Evolutionary conservation across 2,888 invertebrate species (phyloP).

Genomic region (Tiphia femorata): DNA sequence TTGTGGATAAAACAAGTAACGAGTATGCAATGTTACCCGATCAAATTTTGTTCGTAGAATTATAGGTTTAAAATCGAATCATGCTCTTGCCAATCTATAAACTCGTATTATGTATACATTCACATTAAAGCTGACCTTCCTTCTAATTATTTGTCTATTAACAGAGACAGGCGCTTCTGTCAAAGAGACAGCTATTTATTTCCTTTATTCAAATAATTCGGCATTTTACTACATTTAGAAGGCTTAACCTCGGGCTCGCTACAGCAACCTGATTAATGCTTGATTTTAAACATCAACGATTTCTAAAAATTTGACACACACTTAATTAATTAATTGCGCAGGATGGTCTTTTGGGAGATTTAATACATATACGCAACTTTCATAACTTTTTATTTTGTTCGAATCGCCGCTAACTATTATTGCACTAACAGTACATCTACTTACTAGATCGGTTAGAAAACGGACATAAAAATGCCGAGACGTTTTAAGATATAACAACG

Average conservation of each 20-base stretch:
- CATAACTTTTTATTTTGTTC: slow-evolving; percentile 39
- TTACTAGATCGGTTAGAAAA: slow-evolving; percentile 8
- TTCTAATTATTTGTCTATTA: slow-evolving; percentile 49
- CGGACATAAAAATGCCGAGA: not conserved
- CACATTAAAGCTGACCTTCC: slow-evolving; percentile 36
- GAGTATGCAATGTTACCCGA: no score
- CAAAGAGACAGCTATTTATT: slow-evolving; percentile 38
- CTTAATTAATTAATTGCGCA: slow-evolving; percentile 24
- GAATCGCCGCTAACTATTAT: slow-evolving; percentile 47
- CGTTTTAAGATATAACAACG: no score
- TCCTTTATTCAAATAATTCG: slow-evolving; percentile 42
- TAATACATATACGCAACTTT: slow-evolving; percentile 41
- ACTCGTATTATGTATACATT: slow-evolving; percentile 29
- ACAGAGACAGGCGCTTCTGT: slow-evolving; percentile 46
- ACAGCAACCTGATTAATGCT: slow-evolving; percentile 49
- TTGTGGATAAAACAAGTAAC: no score
- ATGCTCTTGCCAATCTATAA: no score
- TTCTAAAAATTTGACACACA: slow-evolving; percentile 31
- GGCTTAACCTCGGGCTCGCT: slow-evolving; percentile 43
- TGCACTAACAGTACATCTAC: slow-evolving; percentile 47
- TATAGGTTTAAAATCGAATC: no score
- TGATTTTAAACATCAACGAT: slow-evolving; percentile 34
- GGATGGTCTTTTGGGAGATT: slow-evolving; percentile 43
- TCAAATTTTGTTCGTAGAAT: no score
- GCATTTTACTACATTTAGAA: slow-evolving; percentile 38